phyloP scores from a whole-genome alignment of 2,888 invertebrate species.

The Amblyjoppa proteus region DNA sequence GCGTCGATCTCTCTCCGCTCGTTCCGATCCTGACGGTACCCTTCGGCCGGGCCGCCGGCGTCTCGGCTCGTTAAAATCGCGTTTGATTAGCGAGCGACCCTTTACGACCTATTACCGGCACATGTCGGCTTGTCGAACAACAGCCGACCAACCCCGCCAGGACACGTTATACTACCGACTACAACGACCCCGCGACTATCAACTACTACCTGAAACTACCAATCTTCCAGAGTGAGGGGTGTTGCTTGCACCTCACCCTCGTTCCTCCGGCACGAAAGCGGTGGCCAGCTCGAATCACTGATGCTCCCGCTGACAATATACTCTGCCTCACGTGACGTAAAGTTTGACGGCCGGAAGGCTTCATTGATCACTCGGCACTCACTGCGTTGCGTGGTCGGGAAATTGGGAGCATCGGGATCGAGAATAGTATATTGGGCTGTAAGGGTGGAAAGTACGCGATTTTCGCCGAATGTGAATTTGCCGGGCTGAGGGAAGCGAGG shows the following conservation, averaged over 20 bases:
- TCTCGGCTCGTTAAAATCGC: conserved; percentile 74
- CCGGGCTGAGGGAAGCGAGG: too few relatives aligned
- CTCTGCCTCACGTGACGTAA: not conserved
- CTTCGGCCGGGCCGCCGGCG: conserved; percentile 55
- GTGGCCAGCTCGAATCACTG: conserved; percentile 3
- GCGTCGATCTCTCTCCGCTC: conserved; percentile 9
- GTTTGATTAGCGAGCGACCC: conserved; percentile 74
- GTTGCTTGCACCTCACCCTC: conserved; percentile 8
- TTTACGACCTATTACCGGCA: conserved; percentile 73
- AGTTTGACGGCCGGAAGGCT: not conserved
- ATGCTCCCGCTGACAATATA: conserved; percentile 6
- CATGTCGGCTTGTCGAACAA: conserved; percentile 69
- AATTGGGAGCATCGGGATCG: too few relatives aligned
- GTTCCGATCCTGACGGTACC: conserved; percentile 18
- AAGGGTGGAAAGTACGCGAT: too few relatives aligned
- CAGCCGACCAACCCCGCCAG: conserved; percentile 48
- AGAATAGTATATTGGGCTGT: too few relatives aligned
- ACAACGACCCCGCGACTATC: conserved; percentile 50
- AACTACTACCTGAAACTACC: conserved; percentile 64
- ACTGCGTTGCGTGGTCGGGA: too few relatives aligned
- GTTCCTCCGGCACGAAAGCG: conserved; percentile 39
- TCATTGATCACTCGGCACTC: not conserved
- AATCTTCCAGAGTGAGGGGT: conserved; percentile 47
- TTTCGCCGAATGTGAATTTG: too few relatives aligned
- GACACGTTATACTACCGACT: conserved; percentile 18